A percentile compares a stretch with the other conserved stretches of the same genome.
Conservation (phyloP, 2,113 vertebrate genomes). For the Parotia lawesii region DNA sequence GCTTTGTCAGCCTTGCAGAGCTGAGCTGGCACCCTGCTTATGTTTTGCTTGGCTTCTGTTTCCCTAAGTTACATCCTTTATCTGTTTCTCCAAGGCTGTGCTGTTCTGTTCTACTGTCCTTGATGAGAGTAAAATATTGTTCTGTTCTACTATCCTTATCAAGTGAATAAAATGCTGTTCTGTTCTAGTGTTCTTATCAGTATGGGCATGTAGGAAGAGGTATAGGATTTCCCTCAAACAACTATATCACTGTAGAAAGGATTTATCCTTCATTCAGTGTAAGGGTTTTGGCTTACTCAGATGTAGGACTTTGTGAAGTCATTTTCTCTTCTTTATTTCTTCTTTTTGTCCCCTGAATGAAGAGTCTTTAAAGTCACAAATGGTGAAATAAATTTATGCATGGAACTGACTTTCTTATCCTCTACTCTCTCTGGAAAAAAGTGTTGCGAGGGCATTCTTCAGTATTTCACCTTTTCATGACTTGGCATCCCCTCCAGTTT, state of each 20-base stretch:
- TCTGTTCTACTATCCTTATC: not conserved
- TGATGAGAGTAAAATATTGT: not conserved
- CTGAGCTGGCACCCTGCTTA: not conserved
- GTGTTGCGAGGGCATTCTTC: not conserved
- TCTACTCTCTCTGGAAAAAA: not conserved
- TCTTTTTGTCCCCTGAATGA: not conserved
- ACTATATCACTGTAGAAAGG: not conserved
- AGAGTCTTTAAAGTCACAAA: not conserved
- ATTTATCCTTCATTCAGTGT: not conserved
- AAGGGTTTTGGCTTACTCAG: not conserved
- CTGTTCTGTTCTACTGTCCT: not conserved
- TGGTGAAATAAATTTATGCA: not conserved
- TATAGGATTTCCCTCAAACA: not conserved
- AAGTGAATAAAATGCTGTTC: not conserved
- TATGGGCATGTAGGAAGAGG: not conserved
- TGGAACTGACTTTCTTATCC: not conserved
- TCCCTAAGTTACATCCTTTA: not conserved
- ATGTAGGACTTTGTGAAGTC: not conserved
- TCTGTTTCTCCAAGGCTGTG: not conserved
- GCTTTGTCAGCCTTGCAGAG: not conserved
- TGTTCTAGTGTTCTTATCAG: not conserved
- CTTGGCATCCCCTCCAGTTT: not conserved
- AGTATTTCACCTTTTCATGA: not conserved
- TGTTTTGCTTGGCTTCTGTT: not conserved
- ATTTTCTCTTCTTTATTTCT: not conserved